These are phyloP conservation scores for Rhynchotus rufescens DNA, from an alignment of 2,797 vertebrate genomes.

Conservation along the genomic window DNA sequence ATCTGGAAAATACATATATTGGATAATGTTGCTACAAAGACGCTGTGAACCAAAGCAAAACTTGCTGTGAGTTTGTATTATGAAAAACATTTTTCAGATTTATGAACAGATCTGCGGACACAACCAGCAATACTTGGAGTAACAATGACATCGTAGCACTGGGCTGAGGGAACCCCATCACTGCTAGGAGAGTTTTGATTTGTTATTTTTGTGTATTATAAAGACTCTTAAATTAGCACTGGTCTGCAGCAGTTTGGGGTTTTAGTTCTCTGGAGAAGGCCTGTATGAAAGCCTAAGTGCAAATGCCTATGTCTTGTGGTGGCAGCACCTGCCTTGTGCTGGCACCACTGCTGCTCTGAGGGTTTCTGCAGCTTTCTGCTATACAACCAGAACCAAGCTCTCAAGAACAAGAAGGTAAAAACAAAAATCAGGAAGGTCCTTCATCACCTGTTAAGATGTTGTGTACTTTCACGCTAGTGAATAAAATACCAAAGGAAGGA, in stretches of 20 bases:
- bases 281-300: neutral
- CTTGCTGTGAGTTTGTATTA: neutral
- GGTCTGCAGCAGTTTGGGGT: neutral
- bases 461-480: neutral
- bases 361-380: neutral
- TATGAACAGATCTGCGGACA: neutral
- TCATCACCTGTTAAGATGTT: neutral
- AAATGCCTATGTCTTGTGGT: neutral
- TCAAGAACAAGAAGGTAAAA: neutral
- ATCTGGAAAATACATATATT: neutral
- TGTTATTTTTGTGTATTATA: neutral
- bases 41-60: neutral
- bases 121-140: neutral
- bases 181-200: neutral
- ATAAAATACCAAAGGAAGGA: neutral
- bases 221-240: neutral
- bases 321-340: neutral
- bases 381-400: rapidly evolving
- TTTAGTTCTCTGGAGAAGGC: neutral
- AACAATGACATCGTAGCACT: neutral
- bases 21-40: neutral
- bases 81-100: neutral
- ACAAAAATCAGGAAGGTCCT: neutral
- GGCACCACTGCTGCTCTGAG: neutral
- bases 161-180: neutral